A percentile compares a stretch with the other conserved stretches of the same genome.
Conservation (phyloP, 2,888 invertebrate genomes). For the Apotomis turbidana region DNA sequence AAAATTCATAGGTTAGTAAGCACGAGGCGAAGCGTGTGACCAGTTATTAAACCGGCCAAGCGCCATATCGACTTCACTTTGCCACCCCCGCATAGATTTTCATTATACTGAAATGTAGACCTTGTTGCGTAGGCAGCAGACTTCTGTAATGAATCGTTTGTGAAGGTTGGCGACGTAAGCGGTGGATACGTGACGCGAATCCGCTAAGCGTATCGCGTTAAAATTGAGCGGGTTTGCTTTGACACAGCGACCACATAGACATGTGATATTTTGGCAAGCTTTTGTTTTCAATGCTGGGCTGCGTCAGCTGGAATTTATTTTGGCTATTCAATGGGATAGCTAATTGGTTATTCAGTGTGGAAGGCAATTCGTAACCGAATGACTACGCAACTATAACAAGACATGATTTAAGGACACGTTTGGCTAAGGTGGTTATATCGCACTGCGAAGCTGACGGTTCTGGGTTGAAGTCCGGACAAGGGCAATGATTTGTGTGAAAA, state of each 20-base stretch:
- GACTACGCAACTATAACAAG: too few species aligned
- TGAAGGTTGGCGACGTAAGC: slow-evolving; percentile 10
- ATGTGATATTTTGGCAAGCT: not conserved
- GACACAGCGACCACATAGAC: not conserved
- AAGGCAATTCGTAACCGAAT: too few species aligned
- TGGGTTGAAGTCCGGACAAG: too few species aligned
- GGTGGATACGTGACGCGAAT: slow-evolving; percentile 27
- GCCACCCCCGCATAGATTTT: not conserved
- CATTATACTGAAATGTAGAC: slow-evolving; percentile 2
- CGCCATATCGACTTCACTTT: slow-evolving; percentile 17
- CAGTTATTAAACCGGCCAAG: slow-evolving; percentile 29
- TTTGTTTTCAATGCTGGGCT: too few species aligned
- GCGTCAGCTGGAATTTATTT: not conserved
- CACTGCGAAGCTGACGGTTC: too few species aligned
- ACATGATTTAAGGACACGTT: too few species aligned
- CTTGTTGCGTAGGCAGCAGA: slow-evolving; percentile 6
- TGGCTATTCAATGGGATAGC: not conserved
- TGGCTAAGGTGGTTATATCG: too few species aligned
- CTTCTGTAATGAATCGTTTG: slow-evolving; percentile 6
- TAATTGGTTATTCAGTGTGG: too few species aligned
- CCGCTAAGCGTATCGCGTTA: slow-evolving; percentile 16
- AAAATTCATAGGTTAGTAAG: slow-evolving; percentile 41
- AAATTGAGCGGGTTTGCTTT: slow-evolving; percentile 21
- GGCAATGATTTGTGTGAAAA: too few species aligned
- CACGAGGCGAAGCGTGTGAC: slow-evolving; percentile 38